These are phyloP conservation scores for Tachysurus fulvidraco DNA, from an alignment of 2,113 vertebrate species.

Conservation along the genomic window DNA sequence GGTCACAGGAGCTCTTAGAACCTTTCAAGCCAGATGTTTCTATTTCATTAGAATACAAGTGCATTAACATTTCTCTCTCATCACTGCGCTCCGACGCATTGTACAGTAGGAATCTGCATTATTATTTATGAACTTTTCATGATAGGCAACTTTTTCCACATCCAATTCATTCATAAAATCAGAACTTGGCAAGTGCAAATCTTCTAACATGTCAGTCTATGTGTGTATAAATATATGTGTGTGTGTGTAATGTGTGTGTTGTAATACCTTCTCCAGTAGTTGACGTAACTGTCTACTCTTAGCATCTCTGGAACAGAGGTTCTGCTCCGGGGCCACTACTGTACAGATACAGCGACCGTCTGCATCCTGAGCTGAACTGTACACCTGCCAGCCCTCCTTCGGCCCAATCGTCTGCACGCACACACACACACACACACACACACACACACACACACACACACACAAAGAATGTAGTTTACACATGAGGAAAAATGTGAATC, in stretches of 20 bases:
- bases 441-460: constrained; percentile 13
- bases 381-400: constrained; percentile 98
- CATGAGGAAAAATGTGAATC: neutral
- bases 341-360: constrained; percentile 97
- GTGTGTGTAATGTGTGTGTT: neutral
- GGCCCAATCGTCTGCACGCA: constrained; percentile 86
- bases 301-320: constrained; percentile 93
- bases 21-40: neutral
- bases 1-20: neutral
- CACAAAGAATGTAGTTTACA: neutral
- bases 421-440: neutral
- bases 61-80: neutral
- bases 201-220: neutral
- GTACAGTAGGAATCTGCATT: neutral
- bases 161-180: neutral
- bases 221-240: constrained; percentile 23
- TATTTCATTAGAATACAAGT: neutral
- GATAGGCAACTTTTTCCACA: neutral
- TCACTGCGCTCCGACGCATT: neutral
- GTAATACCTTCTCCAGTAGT: constrained; percentile 92
- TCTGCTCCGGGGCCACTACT: constrained; percentile 96
- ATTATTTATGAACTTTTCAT: neutral
- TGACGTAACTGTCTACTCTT: constrained; percentile 94
- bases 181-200: neutral
- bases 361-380: constrained; percentile 96